Evolutionary conservation across 2,797 vertebrate species (phyloP).

Genomic region (Cheirogaleus major): DNA sequence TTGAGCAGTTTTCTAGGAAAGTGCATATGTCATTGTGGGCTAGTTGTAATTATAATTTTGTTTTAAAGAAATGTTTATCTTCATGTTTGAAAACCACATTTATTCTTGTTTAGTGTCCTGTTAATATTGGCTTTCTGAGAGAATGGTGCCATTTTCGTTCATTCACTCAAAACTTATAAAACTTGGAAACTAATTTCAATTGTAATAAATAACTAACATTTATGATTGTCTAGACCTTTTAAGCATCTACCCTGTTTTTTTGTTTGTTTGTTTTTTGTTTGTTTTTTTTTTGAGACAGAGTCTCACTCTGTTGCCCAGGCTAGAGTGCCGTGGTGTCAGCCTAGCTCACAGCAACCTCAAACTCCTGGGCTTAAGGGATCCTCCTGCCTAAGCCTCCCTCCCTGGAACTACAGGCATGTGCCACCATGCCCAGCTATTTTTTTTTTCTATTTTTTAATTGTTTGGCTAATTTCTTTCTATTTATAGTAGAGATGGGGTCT

Average conservation of each 20-base stretch:
- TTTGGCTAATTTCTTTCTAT: no score
- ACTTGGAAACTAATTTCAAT: background rate
- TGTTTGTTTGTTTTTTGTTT: no score
- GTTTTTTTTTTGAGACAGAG: no score
- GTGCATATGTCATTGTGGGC: background rate
- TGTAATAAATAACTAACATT: background rate
- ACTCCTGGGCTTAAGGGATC: no score
- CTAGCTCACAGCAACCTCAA: no score
- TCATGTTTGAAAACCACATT: background rate
- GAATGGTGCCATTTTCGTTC: background rate
- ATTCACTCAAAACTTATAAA: background rate
- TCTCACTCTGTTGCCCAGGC: no score
- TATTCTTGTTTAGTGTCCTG: background rate
- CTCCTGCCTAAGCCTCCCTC: no score
- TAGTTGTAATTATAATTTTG: background rate
- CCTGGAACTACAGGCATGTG: no score
- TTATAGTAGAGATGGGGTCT: no score
- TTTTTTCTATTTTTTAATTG: no score
- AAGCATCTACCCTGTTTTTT: background rate
- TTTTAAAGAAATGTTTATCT: slow-evolving; percentile 22
- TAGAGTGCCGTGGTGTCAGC: no score
- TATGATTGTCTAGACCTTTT: background rate
- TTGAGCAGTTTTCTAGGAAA: background rate
- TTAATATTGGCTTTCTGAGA: background rate
- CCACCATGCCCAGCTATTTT: no score